These are phyloP conservation scores for Nephotettix cincticeps DNA, from an alignment of 1,140 invertebrate species.

Conservation along the genomic window DNA sequence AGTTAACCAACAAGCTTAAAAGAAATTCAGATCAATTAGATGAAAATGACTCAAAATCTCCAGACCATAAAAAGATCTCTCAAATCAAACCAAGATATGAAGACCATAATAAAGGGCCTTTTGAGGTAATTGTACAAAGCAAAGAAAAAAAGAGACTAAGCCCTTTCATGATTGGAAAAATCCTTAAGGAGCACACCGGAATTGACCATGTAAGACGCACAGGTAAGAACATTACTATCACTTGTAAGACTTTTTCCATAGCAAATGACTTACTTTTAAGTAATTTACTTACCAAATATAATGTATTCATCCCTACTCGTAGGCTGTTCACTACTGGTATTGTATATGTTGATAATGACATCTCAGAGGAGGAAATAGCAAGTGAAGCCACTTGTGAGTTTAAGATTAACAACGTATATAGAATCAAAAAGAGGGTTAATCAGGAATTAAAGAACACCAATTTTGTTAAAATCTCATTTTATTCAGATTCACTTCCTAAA, in stretches of 20 bases:
- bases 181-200: not conserved
- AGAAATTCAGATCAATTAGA: not conserved
- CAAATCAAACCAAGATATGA: not conserved
- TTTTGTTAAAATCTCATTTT: too few relatives aligned
- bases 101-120: constrained; percentile 17
- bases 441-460: too few relatives aligned
- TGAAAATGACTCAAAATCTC: not conserved
- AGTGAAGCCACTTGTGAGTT: not conserved
- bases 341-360: too few relatives aligned
- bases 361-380: not conserved
- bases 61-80: not conserved
- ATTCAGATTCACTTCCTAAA: not conserved
- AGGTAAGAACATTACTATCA: not conserved
- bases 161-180: not conserved
- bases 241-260: not conserved
- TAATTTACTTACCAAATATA: too few relatives aligned
- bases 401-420: too few relatives aligned
- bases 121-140: not conserved
- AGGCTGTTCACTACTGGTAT: not conserved
- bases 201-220: not conserved
- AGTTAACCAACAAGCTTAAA: too few relatives aligned
- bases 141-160: not conserved
- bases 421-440: too few relatives aligned
- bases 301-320: not conserved
- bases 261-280: too few relatives aligned